Percentiles rank a stretch among this genome's conserved stretches.
phyloP scores from a whole-genome alignment of 2,888 invertebrate species.

The Caenorhabditis imperialis region DNA sequence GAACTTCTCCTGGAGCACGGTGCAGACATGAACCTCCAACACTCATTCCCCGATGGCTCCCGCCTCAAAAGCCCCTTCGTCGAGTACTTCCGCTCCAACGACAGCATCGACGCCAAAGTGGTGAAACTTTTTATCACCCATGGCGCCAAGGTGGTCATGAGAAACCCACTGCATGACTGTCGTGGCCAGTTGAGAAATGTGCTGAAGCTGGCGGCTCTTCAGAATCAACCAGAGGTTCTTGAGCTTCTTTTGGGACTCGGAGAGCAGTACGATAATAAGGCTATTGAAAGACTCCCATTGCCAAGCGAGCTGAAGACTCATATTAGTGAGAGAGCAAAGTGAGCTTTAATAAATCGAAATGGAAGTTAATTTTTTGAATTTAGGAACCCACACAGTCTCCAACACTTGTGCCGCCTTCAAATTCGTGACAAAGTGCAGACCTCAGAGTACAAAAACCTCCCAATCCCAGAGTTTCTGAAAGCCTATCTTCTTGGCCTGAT shows the following conservation, averaged over 20 bases:
- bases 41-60: slow-evolving; percentile 67
- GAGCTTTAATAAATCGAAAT: background rate
- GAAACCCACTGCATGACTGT: slow-evolving; percentile 64
- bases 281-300: slow-evolving; percentile 67
- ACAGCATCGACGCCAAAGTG: slow-evolving; percentile 64
- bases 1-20: slow-evolving; percentile 65
- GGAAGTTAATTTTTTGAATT: slow-evolving; percentile 21
- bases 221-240: slow-evolving; percentile 65
- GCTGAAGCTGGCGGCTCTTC: slow-evolving; percentile 60
- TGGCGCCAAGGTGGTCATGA: slow-evolving; percentile 71
- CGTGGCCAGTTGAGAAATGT: slow-evolving; percentile 74
- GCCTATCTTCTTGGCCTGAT: slow-evolving; percentile 68
- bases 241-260: slow-evolving; percentile 64
- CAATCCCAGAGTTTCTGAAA: slow-evolving; percentile 62
- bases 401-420: slow-evolving; percentile 64
- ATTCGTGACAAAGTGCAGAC: slow-evolving; percentile 62
- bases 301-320: slow-evolving; percentile 61
- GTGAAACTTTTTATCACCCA: slow-evolving; percentile 67
- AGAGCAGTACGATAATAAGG: slow-evolving; percentile 64
- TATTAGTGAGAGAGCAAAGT: slow-evolving; percentile 60
- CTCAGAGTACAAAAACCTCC: slow-evolving; percentile 58
- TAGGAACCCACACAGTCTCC: slow-evolving; percentile 67
- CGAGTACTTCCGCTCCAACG: slow-evolving; percentile 65
- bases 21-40: slow-evolving; percentile 71
- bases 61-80: slow-evolving; percentile 73